A percentile compares a stretch with the other conserved stretches of the same genome.
These are phyloP conservation scores for Pipistrellus nathusii DNA, from an alignment of 2,797 vertebrate species.

Conservation along the genomic window DNA sequence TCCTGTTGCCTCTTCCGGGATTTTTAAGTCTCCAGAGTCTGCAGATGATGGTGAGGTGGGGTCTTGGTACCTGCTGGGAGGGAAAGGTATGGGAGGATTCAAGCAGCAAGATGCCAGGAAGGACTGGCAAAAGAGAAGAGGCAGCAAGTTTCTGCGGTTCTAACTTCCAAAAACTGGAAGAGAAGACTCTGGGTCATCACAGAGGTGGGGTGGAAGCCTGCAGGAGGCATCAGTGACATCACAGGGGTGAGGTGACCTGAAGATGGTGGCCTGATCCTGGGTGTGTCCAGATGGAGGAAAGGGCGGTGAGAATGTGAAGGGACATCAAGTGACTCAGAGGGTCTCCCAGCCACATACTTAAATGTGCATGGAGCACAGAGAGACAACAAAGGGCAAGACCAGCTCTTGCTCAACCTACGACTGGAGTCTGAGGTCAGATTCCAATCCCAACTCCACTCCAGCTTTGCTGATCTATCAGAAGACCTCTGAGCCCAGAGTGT, in stretches of 20 bases:
- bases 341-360: not conserved
- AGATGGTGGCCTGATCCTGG: not conserved
- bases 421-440: not conserved
- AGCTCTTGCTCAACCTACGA: rapidly evolving
- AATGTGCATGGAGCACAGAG: not conserved
- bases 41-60: no score
- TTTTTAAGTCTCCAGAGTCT: not conserved
- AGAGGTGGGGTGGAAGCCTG: not conserved
- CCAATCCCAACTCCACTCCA: not conserved
- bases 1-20: not conserved
- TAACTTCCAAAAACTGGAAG: not conserved
- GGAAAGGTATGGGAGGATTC: no score
- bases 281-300: not conserved
- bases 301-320: rapidly evolving
- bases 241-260: not conserved
- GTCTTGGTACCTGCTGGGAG: not conserved
- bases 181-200: not conserved
- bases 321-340: not conserved
- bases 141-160: not conserved
- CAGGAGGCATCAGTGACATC: not conserved
- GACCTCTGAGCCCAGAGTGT: not conserved
- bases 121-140: not conserved
- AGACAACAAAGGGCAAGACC: rapidly evolving
- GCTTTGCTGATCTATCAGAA: not conserved
- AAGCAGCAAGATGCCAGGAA: not conserved